Evolutionary conservation across 2,797 vertebrate genomes (phyloP), one percentile per base, ranked within the genome.

Genomic region (Gymnoscopelus microlampas): DNA sequence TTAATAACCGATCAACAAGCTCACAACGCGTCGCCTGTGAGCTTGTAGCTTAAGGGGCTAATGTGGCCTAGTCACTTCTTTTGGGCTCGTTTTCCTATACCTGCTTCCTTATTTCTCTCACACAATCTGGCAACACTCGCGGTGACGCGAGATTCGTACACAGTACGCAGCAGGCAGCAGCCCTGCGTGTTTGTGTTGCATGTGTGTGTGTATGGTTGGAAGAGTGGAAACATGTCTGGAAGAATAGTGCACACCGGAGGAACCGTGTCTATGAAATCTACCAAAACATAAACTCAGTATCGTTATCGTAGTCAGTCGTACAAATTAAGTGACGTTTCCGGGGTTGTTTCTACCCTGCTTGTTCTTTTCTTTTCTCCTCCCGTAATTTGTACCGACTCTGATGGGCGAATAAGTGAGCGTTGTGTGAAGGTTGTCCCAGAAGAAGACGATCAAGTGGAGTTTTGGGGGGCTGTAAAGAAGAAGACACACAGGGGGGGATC

Each of bases 191-290:
- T 8, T 44, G 39, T 39, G 35, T 44, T 44, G 7, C 39, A 44
- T 44, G 39, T 44, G 39, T 7, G 39, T 7, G 39, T 44, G 35
- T 7, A 7, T 39, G 5, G 3, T 39, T 2, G 8, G 39, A 5
- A 13, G 15, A 14, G 64, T 59, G 79, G 70, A 82, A 91, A 84
- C 82, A 91, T 93, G 92, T 89, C 77, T 84, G 81, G 54, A 13
- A 82, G 72, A 57, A 80, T 82, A 64, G 79, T 81, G 9, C 80
- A 71, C 1, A 63, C 75, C 63, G 85, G 88, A 75, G 87, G 86
- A 80, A 76, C 87, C 62, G 66, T 49, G 54, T 51, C 1, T 24
- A 12, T 44, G 53, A 77, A 62, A 49, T 48, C 5, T 48, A 53
- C 59, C n/a, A 66, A 81, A 70, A 81, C 82, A 15, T 85, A 89